Conservation (phyloP, 2,888 invertebrate genomes). For the Acronicta aceris region DNA sequence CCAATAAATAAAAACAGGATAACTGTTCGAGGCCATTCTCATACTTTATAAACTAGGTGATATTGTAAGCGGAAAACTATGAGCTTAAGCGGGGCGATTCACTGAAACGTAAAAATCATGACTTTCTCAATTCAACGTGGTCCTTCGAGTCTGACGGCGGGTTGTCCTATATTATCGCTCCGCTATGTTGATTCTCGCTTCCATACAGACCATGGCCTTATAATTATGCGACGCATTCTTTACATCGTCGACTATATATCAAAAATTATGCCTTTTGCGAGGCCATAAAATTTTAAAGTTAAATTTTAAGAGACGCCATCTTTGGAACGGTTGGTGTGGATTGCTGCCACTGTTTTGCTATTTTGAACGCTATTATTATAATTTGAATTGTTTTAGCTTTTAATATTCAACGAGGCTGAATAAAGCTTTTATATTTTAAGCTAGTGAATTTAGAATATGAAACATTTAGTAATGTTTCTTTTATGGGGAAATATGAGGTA, state of each 20-base stretch:
- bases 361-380: constrained; percentile 25
- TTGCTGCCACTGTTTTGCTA: constrained; percentile 26
- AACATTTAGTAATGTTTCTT: too few relatives aligned
- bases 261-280: constrained; percentile 71
- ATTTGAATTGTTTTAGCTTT: constrained; percentile 20
- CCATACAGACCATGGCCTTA: constrained; percentile 36
- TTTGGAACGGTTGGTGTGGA: constrained; percentile 21
- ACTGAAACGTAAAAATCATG: background rate
- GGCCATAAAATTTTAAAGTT: constrained; percentile 80
- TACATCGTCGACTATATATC: constrained; percentile 65
- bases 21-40: constrained; percentile 27
- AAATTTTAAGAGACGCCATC: constrained; percentile 60
- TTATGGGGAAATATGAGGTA: too few relatives aligned
- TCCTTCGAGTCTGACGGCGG: background rate
- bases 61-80: constrained; percentile 18
- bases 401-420: background rate
- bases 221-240: constrained; percentile 60
- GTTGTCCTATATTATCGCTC: background rate
- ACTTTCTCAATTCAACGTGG: background rate
- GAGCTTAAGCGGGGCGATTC: constrained; percentile 26
- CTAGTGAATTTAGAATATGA: background rate
- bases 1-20: constrained; percentile 48
- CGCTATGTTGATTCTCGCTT: constrained; percentile 20
- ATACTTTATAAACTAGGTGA: constrained; percentile 11
- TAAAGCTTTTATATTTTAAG: background rate